Conservation (phyloP, 2,888 invertebrate genomes). For the Therioaphis trifolii region DNA sequence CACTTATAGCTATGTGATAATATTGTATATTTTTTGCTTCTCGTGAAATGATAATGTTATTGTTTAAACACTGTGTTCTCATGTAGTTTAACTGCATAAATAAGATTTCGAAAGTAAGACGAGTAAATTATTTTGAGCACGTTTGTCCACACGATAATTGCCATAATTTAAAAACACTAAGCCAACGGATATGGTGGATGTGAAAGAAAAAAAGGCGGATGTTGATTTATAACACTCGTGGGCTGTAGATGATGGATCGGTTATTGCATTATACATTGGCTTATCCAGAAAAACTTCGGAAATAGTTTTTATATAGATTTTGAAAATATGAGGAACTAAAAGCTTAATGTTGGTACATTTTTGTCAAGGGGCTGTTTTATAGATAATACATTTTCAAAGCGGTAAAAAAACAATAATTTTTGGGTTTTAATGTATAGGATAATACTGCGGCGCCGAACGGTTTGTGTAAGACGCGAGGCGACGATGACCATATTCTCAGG, state of each 20-base stretch:
- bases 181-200: neutral
- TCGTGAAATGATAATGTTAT: too few species aligned
- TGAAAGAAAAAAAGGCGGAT: neutral
- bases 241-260: constrained; percentile 6
- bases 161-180: neutral
- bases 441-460: neutral
- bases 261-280: constrained; percentile 12
- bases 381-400: neutral
- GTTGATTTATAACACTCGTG: constrained; percentile 25
- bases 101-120: neutral
- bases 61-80: too few species aligned
- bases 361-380: neutral
- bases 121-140: neutral
- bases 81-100: neutral
- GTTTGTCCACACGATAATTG: neutral
- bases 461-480: too few species aligned
- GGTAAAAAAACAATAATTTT: neutral
- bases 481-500: too few species aligned
- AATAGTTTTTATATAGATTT: constrained; percentile 40
- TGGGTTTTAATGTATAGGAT: neutral
- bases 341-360: neutral
- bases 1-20: too few species aligned
- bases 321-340: neutral
- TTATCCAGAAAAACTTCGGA: neutral
- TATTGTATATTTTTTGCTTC: too few species aligned